Conservation (phyloP, 2,797 vertebrate genomes). For the Tamandua tetradactyla region DNA sequence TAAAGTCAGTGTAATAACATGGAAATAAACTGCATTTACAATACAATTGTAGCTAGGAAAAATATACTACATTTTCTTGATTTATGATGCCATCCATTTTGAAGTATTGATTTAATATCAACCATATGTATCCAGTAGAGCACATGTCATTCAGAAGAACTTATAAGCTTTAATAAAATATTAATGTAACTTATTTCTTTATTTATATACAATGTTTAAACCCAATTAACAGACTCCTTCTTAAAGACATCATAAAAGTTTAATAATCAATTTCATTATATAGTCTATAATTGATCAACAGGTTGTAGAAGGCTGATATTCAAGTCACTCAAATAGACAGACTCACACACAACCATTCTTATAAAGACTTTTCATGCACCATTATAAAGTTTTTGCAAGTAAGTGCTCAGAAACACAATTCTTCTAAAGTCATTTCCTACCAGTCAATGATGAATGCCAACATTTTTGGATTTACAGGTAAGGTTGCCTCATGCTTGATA, state of each 20-base stretch:
- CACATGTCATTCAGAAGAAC: neutral
- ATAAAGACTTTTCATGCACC: neutral
- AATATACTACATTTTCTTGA: neutral
- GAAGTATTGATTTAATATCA: neutral
- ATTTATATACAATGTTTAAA: neutral
- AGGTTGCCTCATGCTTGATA: neutral
- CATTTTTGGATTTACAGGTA: neutral
- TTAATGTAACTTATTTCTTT: neutral
- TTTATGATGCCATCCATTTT: conserved; percentile 4
- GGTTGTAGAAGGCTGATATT: neutral
- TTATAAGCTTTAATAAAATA: conserved; percentile 14
- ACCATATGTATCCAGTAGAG: neutral
- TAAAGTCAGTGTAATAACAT: neutral
- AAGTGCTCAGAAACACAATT: neutral
- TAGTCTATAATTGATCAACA: neutral
- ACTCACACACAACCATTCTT: neutral
- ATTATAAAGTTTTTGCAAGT: conserved; percentile 2
- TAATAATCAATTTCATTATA: conserved; percentile 3
- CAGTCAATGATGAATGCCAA: neutral
- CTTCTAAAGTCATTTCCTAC: neutral
- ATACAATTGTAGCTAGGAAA: neutral
- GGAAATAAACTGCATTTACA: neutral
- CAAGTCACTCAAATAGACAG: neutral
- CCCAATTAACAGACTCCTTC: neutral
- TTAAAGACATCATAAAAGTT: neutral